Evolutionary conservation across 2,888 invertebrate genomes (phyloP), one percentile per base, ranked within the genome.

Genomic region (Pimpla rufipes): DNA sequence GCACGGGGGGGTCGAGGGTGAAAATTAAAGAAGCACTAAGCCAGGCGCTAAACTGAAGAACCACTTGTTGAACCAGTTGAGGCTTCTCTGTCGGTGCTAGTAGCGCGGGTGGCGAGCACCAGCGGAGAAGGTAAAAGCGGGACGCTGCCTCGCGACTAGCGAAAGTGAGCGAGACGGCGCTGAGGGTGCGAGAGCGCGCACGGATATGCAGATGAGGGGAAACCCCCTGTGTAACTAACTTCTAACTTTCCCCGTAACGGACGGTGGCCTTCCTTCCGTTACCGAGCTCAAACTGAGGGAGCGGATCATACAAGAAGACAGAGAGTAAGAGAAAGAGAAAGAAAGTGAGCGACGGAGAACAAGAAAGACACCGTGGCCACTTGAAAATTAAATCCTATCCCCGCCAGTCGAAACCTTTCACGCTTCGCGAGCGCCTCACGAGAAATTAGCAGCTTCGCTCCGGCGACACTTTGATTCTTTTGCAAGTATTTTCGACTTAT

Each of bases 11-110:
- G 83, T 68, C 50, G 77, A 59, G 85, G 87, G 87, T 83, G 89
- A 90, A 92, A 93, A 93, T 93, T 92, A 93, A 92, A 91, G 91
- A 92, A 92, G 92, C 92, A 91, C 92, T 93, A 93, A 93, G 91
- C 92, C 90, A 88, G 90, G 89, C 90, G 93, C 91, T 92, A 92
- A 92, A 92, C 91, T 91, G 92, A 92, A 92, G 92, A 93, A 93
- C 93, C 93, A 93, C 93, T 93, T 93, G 93, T 93, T 93, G 93
- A 93, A 88, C 75, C 92, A 87, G 89, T 86, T 77, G 85, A 79
- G 47, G 75, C 45, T 59, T 77, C 83, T 67, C 77, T 75, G 68
- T 74, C 81, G 85, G 80, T 85, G 85, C 76, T 86, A 86, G 85
- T 77, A 77, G 64, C 83, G 79, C 84, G 81, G 81, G 87, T 79